Evolutionary conservation across 2,888 invertebrate species (phyloP).

Genomic region (Phasia obesa): DNA sequence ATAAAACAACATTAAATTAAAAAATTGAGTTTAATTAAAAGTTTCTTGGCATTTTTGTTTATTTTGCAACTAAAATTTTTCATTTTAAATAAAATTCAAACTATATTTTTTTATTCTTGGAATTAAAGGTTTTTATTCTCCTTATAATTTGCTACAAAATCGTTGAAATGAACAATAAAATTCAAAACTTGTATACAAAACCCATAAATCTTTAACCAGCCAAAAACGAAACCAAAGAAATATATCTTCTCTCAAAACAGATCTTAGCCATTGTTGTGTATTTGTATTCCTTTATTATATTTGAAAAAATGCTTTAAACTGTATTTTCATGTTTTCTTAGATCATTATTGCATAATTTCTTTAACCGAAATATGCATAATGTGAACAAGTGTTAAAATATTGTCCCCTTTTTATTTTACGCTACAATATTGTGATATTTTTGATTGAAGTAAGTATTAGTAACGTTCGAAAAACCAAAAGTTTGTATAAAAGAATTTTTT

Average conservation of each 20-base stretch:
- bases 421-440: background rate
- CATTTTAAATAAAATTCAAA: background rate
- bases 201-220: constrained; percentile 57
- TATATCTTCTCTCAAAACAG: constrained; percentile 20
- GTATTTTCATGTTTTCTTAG: constrained; percentile 19
- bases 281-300: constrained; percentile 28
- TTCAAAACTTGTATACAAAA: constrained; percentile 56
- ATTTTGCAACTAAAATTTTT: background rate
- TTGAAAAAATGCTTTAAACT: constrained; percentile 2
- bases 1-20: constrained; percentile 6
- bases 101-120: constrained; percentile 38
- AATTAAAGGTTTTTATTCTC: constrained; percentile 38
- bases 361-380: constrained; percentile 20
- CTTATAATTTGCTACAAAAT: constrained; percentile 41
- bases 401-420: constrained; percentile 11
- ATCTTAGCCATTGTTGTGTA: constrained; percentile 40
- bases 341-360: constrained; percentile 58
- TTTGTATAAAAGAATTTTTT: too few species aligned
- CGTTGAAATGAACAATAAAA: constrained; percentile 49
- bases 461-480: background rate
- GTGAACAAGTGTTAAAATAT: constrained; percentile 57
- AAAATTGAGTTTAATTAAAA: too few species aligned
- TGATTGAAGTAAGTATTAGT: background rate
- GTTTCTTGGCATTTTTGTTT: too few species aligned
- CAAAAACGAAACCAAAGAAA: constrained; percentile 15